Base-by-base conservation (phyloP, 2,113 vertebrate species). In the Desmodus rotundus region DNA sequence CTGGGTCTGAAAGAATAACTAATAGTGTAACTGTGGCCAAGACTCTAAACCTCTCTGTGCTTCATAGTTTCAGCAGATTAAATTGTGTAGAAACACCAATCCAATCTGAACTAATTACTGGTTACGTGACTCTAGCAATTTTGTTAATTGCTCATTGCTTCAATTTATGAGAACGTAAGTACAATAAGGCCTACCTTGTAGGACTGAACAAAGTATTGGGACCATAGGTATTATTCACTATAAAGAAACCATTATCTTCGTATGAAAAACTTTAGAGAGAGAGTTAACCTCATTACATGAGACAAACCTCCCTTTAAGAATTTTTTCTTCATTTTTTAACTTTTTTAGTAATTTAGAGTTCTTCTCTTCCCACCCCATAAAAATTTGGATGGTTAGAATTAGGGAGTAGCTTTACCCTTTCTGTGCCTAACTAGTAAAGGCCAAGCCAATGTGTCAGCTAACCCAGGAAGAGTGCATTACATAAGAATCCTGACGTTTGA, bases 401-500 rank as follows among this genome's bases (percentile, higher is more conserved):
- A 31, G 65, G 58, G 28, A 76, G 31, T 41, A 33, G 14, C 22
- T 84, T 92, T 45, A 87, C 14, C 52, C 16, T 91, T 70, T 88
- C 70, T 58, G 16, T 67, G 50, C 3, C 45, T 73, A 85, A 61
- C 76, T 85, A 19, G 0, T 1, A 1, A 81, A 77, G n/a, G 15
- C 58, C 45, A 65, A 26, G 22, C 28, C 17, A 14, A 24, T 7
- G 7, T 36, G 15, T 33, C 28, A 47, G 31, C n/a, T 22, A 12
- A 28, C 72, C n/a, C 19, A 14, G 33, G 76, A 65, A 4, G 7
- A 85, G 2, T 36, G 19, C 14, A 14, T 45, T 58, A 24, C 28
- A 0, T n/a, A n/a, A n/a, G n/a, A n/a, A n/a, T 15, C 24, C 4
- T 4, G 13, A 31, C 58, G 20, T 8, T 47, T 19, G 26, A 16